Base-by-base conservation (phyloP, 2,797 vertebrate species). In the Gymnoscopelus microlampas region DNA sequence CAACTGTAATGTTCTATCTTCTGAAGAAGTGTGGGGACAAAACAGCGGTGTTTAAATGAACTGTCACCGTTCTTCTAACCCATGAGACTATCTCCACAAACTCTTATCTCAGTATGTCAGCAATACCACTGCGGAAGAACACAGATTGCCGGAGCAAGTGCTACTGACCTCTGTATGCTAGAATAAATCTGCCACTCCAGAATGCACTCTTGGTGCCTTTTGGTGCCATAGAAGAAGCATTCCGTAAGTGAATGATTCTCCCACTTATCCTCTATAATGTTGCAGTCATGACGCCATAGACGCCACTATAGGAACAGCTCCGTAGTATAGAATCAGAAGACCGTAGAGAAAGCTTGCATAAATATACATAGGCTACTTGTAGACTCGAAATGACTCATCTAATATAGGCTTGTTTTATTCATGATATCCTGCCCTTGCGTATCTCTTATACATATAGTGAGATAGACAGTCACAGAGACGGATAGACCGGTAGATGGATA, bases 171-270 rank as follows among this genome's bases (percentile, higher is more conserved):
- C 39, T 10, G 39, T 44, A 10, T 83, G 79, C 82, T 77, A 75
- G 57, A 79, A 78, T 66, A 81, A 77, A 62, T 82, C 72, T 85
- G 80, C 80, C 87, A 81, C 68, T 77, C 73, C 74, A 65, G 64
- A 80, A 67, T 15, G 62, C 44, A 71, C 49, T 59, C 62, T 50
- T 56, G 19, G 72, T 63, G 71, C 65, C 55, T 12, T 71, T 66
- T 84, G 82, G 79, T 44, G 85, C 89, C 76, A 66, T 9, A 68
- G 72, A 68, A 3, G 8, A 53, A 44, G 59, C 24, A 57, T 12
- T 32, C 29, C 53, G 61, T 51, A 62, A 53, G 61, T 60, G 71
- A 81, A 67, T 70, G 66, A 53, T 61, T 81, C 66, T 66, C 57
- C 65, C 58, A 75, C 70, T 53, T 44, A 44, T 44, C 39, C 39